Percentiles rank a stretch among this genome's conserved stretches.
phyloP scores from a whole-genome alignment of 2,113 vertebrate genomes.

The Percopsis transmontana region DNA sequence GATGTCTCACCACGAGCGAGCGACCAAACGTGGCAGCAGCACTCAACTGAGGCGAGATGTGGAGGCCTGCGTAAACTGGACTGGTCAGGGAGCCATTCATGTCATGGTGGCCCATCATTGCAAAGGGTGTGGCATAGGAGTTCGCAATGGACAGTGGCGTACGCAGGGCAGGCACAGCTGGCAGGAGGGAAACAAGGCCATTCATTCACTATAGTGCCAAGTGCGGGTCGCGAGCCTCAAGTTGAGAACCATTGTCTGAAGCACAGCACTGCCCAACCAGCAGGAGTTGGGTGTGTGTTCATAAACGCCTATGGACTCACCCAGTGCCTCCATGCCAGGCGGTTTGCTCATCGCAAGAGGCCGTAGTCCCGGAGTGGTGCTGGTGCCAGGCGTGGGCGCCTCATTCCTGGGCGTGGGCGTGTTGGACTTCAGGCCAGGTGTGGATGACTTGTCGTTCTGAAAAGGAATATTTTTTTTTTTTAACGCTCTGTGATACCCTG shows the following conservation, averaged over 20 bases:
- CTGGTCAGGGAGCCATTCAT: constrained; percentile 94
- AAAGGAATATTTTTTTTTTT: constrained; percentile 26
- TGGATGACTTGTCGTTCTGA: constrained; percentile 95
- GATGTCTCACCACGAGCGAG: constrained; percentile 88
- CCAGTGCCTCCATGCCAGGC: constrained; percentile 86
- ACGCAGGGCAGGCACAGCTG: constrained; percentile 85
- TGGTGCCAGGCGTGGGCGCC: constrained; percentile 91
- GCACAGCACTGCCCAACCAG: no score
- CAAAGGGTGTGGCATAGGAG: constrained; percentile 89
- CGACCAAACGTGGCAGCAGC: constrained; percentile 89
- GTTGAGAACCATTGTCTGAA: neutral
- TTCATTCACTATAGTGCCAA: neutral
- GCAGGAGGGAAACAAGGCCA: neutral
- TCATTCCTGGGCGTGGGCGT: constrained; percentile 93
- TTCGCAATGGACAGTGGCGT: constrained; percentile 88
- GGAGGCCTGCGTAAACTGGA: constrained; percentile 87
- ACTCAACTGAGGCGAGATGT: constrained; percentile 93
- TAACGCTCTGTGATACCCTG: neutral
- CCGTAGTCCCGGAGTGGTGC: constrained; percentile 90
- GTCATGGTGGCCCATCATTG: constrained; percentile 96
- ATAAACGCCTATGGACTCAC: constrained; percentile 39
- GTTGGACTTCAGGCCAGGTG: constrained; percentile 94
- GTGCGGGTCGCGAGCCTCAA: neutral
- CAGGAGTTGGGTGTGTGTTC: neutral
- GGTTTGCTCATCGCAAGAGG: constrained; percentile 87